phyloP scores from a whole-genome alignment of 2,797 vertebrate genomes.

The Dicrostonyx torquatus region DNA sequence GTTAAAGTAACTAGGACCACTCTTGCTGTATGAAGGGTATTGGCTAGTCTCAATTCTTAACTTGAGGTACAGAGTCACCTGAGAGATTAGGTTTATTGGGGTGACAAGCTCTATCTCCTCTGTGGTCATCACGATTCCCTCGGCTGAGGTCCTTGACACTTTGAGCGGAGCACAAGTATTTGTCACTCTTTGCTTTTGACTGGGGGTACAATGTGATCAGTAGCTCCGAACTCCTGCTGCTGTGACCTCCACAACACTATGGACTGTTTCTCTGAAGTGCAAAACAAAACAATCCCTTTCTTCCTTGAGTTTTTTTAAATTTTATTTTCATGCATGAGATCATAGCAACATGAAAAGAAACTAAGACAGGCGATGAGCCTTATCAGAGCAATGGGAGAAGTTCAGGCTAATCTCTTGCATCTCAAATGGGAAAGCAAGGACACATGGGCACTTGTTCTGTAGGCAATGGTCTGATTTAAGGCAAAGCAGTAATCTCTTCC shows the following conservation, averaged over 20 bases:
- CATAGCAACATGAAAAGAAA: background rate
- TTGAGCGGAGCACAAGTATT: background rate
- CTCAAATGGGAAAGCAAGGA: background rate
- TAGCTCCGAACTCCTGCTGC: background rate
- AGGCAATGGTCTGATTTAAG: background rate
- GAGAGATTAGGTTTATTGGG: background rate
- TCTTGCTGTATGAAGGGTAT: background rate
- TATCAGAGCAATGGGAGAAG: background rate
- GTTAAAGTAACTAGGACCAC: background rate
- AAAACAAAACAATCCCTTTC: background rate
- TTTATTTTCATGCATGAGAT: background rate
- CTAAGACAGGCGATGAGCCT: background rate
- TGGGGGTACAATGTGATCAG: background rate
- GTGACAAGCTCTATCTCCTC: background rate
- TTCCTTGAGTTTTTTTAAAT: background rate
- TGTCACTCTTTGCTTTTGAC: background rate
- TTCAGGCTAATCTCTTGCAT: background rate
- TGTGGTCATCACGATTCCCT: background rate
- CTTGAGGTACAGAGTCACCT: background rate
- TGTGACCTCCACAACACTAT: background rate
- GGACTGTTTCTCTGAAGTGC: background rate
- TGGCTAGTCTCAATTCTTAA: background rate
- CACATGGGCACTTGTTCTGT: background rate
- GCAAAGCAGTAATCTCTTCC: background rate
- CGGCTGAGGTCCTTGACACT: background rate